Conservation (phyloP, 2,888 invertebrate species). For the Tinea trinotella region DNA sequence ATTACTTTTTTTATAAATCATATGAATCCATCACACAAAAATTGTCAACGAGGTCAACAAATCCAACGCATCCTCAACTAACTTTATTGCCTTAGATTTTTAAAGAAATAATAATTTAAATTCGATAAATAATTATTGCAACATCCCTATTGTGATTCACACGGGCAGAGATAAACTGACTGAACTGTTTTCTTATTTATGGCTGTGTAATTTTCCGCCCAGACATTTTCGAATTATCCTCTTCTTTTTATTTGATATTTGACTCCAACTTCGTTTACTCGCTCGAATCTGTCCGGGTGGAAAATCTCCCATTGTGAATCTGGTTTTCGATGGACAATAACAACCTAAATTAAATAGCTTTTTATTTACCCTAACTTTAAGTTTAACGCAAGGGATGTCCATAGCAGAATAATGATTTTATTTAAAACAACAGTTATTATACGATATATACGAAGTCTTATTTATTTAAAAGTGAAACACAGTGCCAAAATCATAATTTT, state of each 20-base stretch:
- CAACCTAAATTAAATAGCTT: not conserved
- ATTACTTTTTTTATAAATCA: no score
- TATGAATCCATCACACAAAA: no score
- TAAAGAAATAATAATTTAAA: not conserved
- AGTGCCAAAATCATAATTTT: no score
- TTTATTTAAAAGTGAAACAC: no score
- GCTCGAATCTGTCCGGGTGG: constrained; percentile 29
- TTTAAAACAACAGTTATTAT: no score
- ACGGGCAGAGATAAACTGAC: constrained; percentile 28
- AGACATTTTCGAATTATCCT: constrained; percentile 30
- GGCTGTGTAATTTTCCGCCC: constrained; percentile 22
- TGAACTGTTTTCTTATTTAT: constrained; percentile 34
- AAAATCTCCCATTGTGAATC: constrained; percentile 29
- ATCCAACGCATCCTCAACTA: no score
- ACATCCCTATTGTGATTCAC: constrained; percentile 26
- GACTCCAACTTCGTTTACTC: constrained; percentile 21
- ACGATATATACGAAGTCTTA: no score
- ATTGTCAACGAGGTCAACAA: no score
- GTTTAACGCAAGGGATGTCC: no score
- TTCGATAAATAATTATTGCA: not conserved
- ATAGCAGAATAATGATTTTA: no score
- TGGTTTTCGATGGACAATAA: not conserved
- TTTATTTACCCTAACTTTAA: no score
- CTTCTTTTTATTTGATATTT: constrained; percentile 34
- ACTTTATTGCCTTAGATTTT: no score